Evolutionary conservation across 2,113 vertebrate genomes (phyloP).

Genomic region (Mirza zaza): DNA sequence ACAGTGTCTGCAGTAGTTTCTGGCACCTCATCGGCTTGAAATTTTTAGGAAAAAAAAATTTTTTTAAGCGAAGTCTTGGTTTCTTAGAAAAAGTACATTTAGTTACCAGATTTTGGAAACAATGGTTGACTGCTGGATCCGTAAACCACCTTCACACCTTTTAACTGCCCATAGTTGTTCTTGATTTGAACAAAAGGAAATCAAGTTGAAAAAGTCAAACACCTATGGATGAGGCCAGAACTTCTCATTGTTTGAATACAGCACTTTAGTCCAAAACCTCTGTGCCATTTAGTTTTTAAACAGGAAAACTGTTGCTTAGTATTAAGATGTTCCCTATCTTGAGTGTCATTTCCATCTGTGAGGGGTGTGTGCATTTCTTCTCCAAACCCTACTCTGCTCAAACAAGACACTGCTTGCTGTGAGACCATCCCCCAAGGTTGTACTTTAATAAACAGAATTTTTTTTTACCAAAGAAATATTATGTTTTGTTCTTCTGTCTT

Average conservation of each 20-base stretch:
- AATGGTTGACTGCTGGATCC: background rate
- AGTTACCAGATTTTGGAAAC: background rate
- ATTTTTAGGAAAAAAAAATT: background rate
- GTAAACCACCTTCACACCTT: background rate
- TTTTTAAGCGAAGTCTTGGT: background rate
- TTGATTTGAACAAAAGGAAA: background rate
- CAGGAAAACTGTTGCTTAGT: constrained; percentile 47
- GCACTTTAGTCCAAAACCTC: constrained; percentile 62
- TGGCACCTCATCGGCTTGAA: background rate
- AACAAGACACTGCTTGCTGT: constrained; percentile 48
- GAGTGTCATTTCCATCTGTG: background rate
- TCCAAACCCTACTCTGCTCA: background rate
- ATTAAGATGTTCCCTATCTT: constrained; percentile 14
- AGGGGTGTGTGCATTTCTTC: background rate
- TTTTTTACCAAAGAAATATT: background rate
- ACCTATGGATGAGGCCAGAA: background rate
- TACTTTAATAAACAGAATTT: constrained; percentile 81
- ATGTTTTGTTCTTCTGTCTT: constrained; percentile 1
- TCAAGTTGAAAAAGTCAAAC: background rate
- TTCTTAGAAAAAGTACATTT: background rate
- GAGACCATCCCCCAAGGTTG: constrained; percentile 69
- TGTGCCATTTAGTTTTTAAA: constrained; percentile 63
- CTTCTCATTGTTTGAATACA: constrained; percentile 26
- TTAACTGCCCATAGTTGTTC: background rate
- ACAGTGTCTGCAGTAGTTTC: background rate